phyloP scores from a whole-genome alignment of 2,888 invertebrate species.

The Caenorhabditis sinica region DNA sequence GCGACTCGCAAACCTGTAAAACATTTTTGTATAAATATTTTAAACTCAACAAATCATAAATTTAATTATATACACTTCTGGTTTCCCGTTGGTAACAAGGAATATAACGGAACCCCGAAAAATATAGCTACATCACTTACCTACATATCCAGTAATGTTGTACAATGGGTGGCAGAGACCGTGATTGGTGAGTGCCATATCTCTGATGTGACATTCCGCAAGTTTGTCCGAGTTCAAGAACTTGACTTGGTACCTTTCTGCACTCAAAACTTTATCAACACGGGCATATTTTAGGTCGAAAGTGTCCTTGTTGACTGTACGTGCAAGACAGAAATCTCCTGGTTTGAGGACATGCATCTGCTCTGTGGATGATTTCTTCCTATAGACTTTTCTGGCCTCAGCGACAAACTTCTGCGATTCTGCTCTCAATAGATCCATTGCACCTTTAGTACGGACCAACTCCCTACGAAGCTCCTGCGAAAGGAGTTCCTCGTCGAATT shows the following conservation, averaged over 20 bases:
- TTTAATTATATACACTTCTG: too few relatives aligned
- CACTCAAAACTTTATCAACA: conserved; percentile 5
- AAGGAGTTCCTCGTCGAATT: background rate
- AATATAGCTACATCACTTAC: background rate
- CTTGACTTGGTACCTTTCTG: conserved; percentile 8
- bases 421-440: background rate
- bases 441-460: background rate
- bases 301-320: conserved; percentile 2
- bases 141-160: conserved; percentile 16
- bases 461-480: background rate
- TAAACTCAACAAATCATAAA: background rate
- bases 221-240: background rate
- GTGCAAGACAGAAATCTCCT: conserved; percentile 51
- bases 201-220: conserved; percentile 13
- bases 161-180: conserved; percentile 21
- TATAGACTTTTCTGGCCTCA: conserved; percentile 2
- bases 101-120: too few relatives aligned
- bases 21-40: too few relatives aligned
- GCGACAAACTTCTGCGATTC: background rate
- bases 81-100: too few relatives aligned
- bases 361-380: background rate
- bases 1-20: conserved; percentile 58
- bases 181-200: conserved; percentile 22
- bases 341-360: conserved; percentile 1
- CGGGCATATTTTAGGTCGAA: conserved; percentile 13